These are phyloP conservation scores for Theristicus caerulescens DNA, from an alignment of 2,113 vertebrate genomes.

Conservation along the genomic window DNA sequence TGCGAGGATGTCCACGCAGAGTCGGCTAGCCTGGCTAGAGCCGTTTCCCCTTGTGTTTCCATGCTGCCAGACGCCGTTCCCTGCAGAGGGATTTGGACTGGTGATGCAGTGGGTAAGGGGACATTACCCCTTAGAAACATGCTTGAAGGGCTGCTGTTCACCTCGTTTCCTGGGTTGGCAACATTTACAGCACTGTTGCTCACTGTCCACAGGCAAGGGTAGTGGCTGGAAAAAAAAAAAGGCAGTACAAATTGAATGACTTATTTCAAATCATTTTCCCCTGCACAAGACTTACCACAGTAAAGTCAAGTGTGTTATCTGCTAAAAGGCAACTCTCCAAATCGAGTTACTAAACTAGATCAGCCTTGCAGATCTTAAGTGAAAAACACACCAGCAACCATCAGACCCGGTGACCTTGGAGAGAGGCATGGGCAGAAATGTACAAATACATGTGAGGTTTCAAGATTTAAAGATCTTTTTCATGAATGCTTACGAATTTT, in stretches of 20 bases:
- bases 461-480: background rate
- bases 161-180: constrained; percentile 54
- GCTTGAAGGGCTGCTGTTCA: constrained; percentile 59
- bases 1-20: constrained; percentile 82
- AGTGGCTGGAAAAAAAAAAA: constrained; percentile 79
- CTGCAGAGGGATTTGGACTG: constrained; percentile 67
- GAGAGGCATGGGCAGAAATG: background rate
- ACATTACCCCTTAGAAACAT: constrained; percentile 77
- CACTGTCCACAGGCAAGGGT: constrained; percentile 90
- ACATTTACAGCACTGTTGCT: constrained; percentile 73
- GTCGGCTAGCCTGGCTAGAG: constrained; percentile 74
- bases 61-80: constrained; percentile 68
- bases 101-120: constrained; percentile 70
- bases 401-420: background rate
- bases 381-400: background rate
- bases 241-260: background rate
- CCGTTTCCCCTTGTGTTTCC: constrained; percentile 76
- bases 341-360: background rate
- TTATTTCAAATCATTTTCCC: background rate
- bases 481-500: background rate
- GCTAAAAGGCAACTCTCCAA: background rate
- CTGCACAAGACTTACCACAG: background rate
- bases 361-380: background rate
- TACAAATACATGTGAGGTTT: background rate
- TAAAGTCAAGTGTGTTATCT: background rate